phyloP scores from a whole-genome alignment of 64 coral and sea anemone species.

The Exaiptasia diaphana region DNA sequence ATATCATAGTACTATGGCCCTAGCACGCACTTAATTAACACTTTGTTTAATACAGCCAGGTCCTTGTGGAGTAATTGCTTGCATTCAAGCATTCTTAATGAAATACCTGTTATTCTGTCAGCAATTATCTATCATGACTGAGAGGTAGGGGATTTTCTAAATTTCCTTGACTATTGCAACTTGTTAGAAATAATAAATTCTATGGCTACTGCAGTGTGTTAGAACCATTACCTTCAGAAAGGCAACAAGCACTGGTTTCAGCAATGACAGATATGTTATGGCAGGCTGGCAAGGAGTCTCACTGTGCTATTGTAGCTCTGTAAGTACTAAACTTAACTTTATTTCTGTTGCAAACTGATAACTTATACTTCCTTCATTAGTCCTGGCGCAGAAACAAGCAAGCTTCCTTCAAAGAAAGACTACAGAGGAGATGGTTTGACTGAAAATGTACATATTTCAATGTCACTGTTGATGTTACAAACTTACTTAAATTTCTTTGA shows the following conservation, averaged over 20 bases:
- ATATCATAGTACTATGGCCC: not conserved
- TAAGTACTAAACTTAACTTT: not conserved
- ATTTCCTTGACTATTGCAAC: not conserved
- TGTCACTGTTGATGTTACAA: too few species aligned
- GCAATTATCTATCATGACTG: not conserved
- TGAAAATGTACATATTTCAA: conserved; percentile 53
- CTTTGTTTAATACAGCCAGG: conserved; percentile 17
- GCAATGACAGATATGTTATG: conserved; percentile 47
- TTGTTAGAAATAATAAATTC: not conserved
- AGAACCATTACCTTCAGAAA: conserved; percentile 22
- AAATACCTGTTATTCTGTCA: conserved; percentile 24
- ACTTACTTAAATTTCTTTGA: too few species aligned
- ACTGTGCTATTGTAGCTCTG: conserved; percentile 35
- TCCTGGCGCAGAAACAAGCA: not conserved
- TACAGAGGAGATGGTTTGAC: conserved; percentile 73
- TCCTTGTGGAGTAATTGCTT: conserved; percentile 47
- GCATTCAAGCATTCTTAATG: conserved; percentile 47
- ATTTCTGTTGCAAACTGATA: too few species aligned
- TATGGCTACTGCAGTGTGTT: conserved; percentile 1
- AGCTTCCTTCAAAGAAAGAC: conserved; percentile 18
- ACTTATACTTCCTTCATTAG: too few species aligned
- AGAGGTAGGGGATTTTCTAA: not conserved
- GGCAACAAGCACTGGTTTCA: conserved; percentile 36
- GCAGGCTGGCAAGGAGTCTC: conserved; percentile 34
- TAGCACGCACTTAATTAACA: too few species aligned